Base-by-base conservation (phyloP, 2,888 invertebrate genomes). In the Drosophila affinis region DNA sequence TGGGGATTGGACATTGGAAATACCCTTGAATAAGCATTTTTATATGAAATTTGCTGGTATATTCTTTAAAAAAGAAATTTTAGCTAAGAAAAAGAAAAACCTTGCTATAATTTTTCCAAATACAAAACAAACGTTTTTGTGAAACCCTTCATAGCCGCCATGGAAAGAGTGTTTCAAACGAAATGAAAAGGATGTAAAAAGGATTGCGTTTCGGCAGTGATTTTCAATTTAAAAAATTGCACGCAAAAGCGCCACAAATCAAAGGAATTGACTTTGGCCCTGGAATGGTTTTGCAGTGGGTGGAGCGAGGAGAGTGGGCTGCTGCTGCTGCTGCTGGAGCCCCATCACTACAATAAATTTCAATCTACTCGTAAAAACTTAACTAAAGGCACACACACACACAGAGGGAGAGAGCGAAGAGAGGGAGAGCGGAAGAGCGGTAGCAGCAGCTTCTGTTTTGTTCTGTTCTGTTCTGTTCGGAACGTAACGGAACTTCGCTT, bases 201-300 rank as follows among this genome's bases (percentile, higher is more conserved):
- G 87, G 85, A 87, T 87, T 84, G 81, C 72, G 75, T 76, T 63
- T 72, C 70, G 72, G 81, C 83, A 82, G 87, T 87, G 85, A 85
- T 87, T 86, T 87, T 88, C 86, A 83, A 86, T 86, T 87, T 87
- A 77, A 79, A 86, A 87, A 86, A 87, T 87, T 85, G 88, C 88
- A 87, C 85, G 85, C 86, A 89, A 89, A 86, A 86, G 87, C 83
- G 79, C 82, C 89, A 86, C 89, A 89, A 89, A 89, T 86, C 88
- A 89, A 86, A 88, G 89, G 82, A 87, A 89, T 89, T 89, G 82
- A 89, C 88, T 85, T 77, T 77, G 73, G 75, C 70, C 57, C 10
- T 27, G 52, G 24, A 29, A 63, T 45, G 10, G 48, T 49, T n/a
- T 34, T 9, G 24, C 17, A 49, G 9, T 14, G 48, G 9, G n/a